Evolutionary conservation across 1,140 invertebrate species (phyloP).

Genomic region (Drosophila kanapiae): DNA sequence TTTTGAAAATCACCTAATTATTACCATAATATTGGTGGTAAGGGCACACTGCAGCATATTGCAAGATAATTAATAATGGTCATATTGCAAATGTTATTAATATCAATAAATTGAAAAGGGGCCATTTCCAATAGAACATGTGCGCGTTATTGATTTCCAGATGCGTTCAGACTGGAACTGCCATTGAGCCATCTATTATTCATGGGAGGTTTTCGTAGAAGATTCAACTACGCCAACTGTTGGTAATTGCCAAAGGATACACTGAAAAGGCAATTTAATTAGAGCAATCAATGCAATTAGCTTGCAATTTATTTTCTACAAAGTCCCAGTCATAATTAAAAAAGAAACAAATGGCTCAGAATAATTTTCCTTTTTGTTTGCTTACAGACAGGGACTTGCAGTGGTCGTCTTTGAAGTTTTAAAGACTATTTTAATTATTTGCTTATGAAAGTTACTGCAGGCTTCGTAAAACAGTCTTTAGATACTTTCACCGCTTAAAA

Average conservation of each 20-base stretch:
- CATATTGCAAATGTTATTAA: neutral
- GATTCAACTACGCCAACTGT: conserved; percentile 16
- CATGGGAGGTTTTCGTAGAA: conserved; percentile 1
- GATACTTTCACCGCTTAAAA: neutral
- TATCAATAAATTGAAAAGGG: conserved; percentile 1
- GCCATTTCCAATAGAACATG: conserved; percentile 31
- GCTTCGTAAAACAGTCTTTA: no score
- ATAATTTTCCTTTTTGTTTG: neutral
- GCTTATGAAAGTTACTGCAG: no score
- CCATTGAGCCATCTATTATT: conserved; percentile 15
- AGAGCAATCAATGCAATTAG: conserved; percentile 21
- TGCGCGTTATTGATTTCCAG: conserved; percentile 26
- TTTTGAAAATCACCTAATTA: neutral
- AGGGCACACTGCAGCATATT: neutral
- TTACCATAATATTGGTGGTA: neutral
- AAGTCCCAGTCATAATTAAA: conserved; percentile 1
- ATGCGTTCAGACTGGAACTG: neutral
- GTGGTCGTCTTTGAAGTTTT: neutral
- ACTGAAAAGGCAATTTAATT: conserved; percentile 11
- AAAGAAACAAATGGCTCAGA: neutral
- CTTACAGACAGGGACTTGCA: no score
- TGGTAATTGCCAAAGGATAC: conserved; percentile 7
- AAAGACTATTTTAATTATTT: neutral
- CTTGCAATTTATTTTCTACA: neutral
- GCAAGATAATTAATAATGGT: neutral